Evolutionary conservation across 2,113 vertebrate species (phyloP), one percentile per base, ranked within the genome.

Genomic region (Epinephelus lanceolatus): DNA sequence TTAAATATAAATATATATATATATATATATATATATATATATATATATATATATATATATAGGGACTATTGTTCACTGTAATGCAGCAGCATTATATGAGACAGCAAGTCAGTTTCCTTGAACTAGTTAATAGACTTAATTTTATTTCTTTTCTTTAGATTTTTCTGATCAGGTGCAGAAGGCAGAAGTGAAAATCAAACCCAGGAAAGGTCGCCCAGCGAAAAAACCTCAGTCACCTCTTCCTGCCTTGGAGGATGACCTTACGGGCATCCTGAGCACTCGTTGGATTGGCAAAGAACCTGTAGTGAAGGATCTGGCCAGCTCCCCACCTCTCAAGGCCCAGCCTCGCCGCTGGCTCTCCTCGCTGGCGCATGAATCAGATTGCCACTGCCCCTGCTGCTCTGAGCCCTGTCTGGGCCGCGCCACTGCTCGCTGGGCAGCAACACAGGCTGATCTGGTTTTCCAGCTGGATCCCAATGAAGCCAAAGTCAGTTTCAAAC

Each of bases 371-470:
- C 98, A 99, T 37, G 30, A 70, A 0, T 0, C 88, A 0, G 14
- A 71, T 19, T 99, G 98, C 70, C 21, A 14, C 15, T 98, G 97
- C 76, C 72, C 78, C 0, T 95, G 96, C 65, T 99, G 98, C 91
- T 91, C 92, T 0, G 96, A 97, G 73, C 94, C 95, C 1, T 69
- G 86, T 0, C 93, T 99, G 78, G 95, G 94, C 0, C 92, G 89
- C 0, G 89, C 96, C 74, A 95, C 96, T 68, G 95, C 96, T 37
- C 95, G 88, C 71, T 99, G 98, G 98, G 92, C 95, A 0, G 85
- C 96, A 11, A 82, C 90, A 30, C 93, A 90, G 0, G 96, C 96
- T 0, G 88, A 92, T 25, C 56, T 93, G 5, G 79, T 88, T 53
- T 76, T 90, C 60, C 86, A 87, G 33, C 62, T 87, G 40, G 89